These are phyloP conservation scores for Panulirus ornatus DNA, from an alignment of 1,140 invertebrate species.

Conservation along the genomic window DNA sequence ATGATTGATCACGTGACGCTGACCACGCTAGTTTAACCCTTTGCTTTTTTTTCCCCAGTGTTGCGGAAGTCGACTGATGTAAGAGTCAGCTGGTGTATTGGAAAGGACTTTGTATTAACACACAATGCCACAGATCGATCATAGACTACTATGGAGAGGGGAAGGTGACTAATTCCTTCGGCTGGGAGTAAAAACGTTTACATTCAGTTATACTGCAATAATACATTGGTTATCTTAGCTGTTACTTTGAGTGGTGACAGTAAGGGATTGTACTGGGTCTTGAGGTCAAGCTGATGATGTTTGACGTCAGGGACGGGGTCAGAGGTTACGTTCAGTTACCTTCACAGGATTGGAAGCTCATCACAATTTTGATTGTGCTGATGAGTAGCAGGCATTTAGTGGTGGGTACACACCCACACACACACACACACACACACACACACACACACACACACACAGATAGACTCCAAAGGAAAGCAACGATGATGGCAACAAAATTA, in stretches of 20 bases:
- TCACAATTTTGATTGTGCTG: constrained; percentile 25
- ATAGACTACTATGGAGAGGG: too few species aligned
- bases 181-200: too few species aligned
- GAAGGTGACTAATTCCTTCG: too few species aligned
- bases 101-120: too few species aligned
- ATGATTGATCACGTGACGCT: constrained; percentile 49
- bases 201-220: too few species aligned
- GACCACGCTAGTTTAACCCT: constrained; percentile 27
- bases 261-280: not conserved
- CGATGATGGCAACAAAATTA: too few species aligned
- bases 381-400: not conserved
- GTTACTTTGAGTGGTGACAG: too few species aligned
- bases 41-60: constrained; percentile 21
- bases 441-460: constrained; percentile 41
- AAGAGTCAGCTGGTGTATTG: not conserved
- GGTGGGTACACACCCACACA: not conserved
- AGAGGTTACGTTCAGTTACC: constrained; percentile 40
- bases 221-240: too few species aligned
- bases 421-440: constrained; percentile 44
- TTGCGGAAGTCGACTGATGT: not conserved
- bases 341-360: constrained; percentile 45
- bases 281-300: not conserved
- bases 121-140: too few species aligned
- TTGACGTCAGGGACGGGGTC: not conserved
- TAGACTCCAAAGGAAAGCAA: too few species aligned